A percentile compares a stretch with the other conserved stretches of the same genome.
These are phyloP conservation scores for Drosophila nigromelanica DNA, from an alignment of 1,140 invertebrate species.

Conservation along the genomic window DNA sequence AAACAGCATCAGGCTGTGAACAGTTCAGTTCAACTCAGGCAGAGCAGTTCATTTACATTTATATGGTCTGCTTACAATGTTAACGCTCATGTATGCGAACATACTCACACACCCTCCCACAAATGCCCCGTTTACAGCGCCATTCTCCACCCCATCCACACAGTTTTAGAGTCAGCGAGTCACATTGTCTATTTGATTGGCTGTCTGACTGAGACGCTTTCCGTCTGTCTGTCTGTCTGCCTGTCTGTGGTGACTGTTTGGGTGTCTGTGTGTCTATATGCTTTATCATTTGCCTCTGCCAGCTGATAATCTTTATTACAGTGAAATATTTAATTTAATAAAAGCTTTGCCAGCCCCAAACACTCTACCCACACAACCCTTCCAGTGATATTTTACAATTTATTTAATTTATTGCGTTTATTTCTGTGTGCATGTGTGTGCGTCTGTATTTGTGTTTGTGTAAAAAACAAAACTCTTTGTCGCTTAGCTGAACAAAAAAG, in stretches of 20 bases:
- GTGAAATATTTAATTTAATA: constrained; percentile 81
- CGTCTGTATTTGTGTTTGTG: constrained; percentile 13
- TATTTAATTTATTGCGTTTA: constrained; percentile 77
- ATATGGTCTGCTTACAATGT: constrained; percentile 82
- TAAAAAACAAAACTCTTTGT: constrained; percentile 37
- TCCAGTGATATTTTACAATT: constrained; percentile 73
- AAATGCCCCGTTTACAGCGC: background rate
- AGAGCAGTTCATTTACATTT: constrained; percentile 80
- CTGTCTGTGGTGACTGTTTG: constrained; percentile 3
- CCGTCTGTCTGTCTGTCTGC: background rate
- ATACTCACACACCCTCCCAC: constrained; percentile 16
- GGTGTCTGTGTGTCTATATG: constrained; percentile 56
- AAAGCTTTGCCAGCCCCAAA: constrained; percentile 44
- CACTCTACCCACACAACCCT: constrained; percentile 13
- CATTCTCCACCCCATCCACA: constrained; percentile 2
- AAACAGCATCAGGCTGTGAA: constrained; percentile 74
- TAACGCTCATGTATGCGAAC: constrained; percentile 73
- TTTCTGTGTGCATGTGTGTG: constrained; percentile 20
- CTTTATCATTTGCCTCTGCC: constrained; percentile 72
- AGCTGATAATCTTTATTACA: constrained; percentile 81
- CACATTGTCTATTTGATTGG: constrained; percentile 65
- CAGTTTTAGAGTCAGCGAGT: constrained; percentile 68
- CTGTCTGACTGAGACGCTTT: constrained; percentile 31
- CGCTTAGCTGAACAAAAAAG: constrained; percentile 54
- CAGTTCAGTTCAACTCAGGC: constrained; percentile 42